Evolutionary conservation across 2,888 invertebrate genomes (phyloP), one percentile per base, ranked within the genome.

Genomic region (Auanema sp.): DNA sequence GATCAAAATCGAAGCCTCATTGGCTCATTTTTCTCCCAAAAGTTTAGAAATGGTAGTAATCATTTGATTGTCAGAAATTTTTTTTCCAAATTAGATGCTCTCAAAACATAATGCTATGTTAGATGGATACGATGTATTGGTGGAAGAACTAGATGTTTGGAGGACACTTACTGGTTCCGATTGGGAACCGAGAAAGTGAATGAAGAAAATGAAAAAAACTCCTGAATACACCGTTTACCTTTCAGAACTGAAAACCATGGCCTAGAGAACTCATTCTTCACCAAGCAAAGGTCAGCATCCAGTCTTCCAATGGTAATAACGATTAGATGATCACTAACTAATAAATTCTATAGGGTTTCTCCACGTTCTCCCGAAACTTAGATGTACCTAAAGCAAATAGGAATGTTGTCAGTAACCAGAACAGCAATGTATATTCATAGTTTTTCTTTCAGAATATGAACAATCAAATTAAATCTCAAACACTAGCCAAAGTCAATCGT

Each of bases 1-100:
- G 1, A 72, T 75, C 1, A 77, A 79, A 58, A 64, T 70, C 21
- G 81, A 81, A 65, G 75, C 78, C 8, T 63, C 71, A n/a, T 58
- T 78, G 12, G 75, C 78, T 2, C 76, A 78, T 42, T 81, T 78
- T 58, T 71, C 68, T 23, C 66, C 75, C 4, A 76, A 78, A 41
- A 75, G 72, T 59, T 69, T 79, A 10, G 78, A 79, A 58, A 79
- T 76, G 66, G 77, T 78, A 43, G 23, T 44, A n/a, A 33, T 50
- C 14, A 52, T 24, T 8, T 33, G 54, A 24, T 40, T 24, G 42
- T 10, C 14, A 47, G 21, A 12, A 49, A 51, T 54, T 56, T 23
- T 5, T n/a, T 24, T 18, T 55, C 16, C 49, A n/a, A 21, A 72
- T 54, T 60, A 77, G 77, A 61, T 78, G 42, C 67, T 78, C 42